These are phyloP conservation scores for Hydrotaea diabolus DNA, from an alignment of 2,888 invertebrate species.

Conservation along the genomic window DNA sequence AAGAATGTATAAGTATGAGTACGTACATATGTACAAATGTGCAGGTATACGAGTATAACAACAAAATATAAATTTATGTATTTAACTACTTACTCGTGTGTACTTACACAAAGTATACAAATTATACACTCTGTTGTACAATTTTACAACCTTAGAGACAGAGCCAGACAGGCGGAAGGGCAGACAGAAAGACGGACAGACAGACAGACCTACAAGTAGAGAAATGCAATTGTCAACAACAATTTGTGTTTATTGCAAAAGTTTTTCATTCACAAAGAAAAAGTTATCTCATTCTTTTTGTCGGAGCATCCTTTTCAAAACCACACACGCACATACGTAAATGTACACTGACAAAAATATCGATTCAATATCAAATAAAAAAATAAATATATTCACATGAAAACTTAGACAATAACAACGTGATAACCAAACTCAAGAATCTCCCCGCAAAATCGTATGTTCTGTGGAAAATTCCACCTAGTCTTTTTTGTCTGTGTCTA, in stretches of 20 bases:
- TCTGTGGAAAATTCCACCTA: too few relatives aligned
- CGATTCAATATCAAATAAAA: too few relatives aligned
- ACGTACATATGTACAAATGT: slow-evolving; percentile 5
- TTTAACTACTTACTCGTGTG: too few relatives aligned
- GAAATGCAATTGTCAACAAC: slow-evolving; percentile 20
- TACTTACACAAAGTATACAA: background rate
- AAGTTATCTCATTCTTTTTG: background rate
- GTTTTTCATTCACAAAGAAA: background rate
- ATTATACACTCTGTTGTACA: background rate
- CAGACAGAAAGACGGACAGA: background rate
- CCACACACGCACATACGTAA: too few relatives aligned
- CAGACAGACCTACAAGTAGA: background rate
- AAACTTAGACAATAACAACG: too few relatives aligned
- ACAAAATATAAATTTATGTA: background rate
- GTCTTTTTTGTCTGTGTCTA: too few relatives aligned
- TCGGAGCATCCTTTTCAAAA: background rate
- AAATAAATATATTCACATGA: too few relatives aligned
- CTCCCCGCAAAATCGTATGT: too few relatives aligned
- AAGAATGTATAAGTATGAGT: too few relatives aligned
- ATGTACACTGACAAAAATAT: too few relatives aligned
- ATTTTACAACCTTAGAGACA: background rate
- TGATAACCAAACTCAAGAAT: too few relatives aligned
- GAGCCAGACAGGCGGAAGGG: background rate
- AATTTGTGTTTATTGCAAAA: slow-evolving; percentile 13
- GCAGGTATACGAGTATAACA: background rate